A percentile compares a stretch with the other conserved stretches of the same genome.
These are phyloP conservation scores for Zootermopsis nevadensis DNA, from an alignment of 2,888 invertebrate genomes.

Conservation along the genomic window DNA sequence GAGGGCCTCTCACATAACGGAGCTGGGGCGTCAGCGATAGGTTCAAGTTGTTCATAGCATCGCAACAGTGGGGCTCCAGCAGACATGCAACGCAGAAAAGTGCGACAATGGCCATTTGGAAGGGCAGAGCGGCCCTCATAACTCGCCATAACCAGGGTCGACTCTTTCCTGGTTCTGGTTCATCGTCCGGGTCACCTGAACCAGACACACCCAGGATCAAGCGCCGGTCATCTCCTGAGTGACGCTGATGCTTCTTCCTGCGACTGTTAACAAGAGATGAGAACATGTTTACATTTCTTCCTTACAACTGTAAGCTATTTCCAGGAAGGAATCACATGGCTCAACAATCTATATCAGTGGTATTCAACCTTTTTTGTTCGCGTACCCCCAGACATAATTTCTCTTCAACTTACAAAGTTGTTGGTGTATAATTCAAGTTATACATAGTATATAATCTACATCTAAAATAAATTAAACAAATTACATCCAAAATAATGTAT, in stretches of 20 bases:
- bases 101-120: conserved; percentile 80
- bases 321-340: no score
- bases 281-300: no score
- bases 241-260: conserved; percentile 12
- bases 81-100: conserved; percentile 79
- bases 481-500: no score
- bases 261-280: conserved; percentile 7
- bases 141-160: conserved; percentile 78
- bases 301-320: no score
- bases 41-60: conserved; percentile 80
- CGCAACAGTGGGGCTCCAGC: conserved; percentile 81
- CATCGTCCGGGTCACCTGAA: conserved; percentile 63
- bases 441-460: no score
- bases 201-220: conserved; percentile 56
- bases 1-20: conserved; percentile 77
- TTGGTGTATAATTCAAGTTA: no score
- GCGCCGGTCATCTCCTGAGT: conserved; percentile 50
- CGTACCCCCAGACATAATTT: no score
- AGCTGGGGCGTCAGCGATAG: conserved; percentile 83
- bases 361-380: no score
- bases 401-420: no score
- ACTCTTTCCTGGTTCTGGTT: conserved; percentile 66
- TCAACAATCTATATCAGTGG: no score
- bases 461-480: no score
- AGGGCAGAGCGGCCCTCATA: conserved; percentile 77